Evolutionary conservation across 1,140 invertebrate species (phyloP), one percentile per base, ranked within the genome.

Genomic region (Arctopsyche grandis): DNA sequence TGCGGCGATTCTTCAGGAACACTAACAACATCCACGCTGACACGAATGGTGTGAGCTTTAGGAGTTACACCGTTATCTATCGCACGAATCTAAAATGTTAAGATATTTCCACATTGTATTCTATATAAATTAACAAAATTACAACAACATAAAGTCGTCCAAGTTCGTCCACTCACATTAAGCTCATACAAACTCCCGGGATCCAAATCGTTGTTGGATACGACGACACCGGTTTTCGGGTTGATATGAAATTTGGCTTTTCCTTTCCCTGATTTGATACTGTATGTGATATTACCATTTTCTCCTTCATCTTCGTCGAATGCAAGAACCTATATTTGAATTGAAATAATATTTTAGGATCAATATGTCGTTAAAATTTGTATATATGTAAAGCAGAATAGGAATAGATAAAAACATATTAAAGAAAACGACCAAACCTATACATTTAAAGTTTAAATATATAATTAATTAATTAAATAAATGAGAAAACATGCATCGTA

Each of bases 231-330:
- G 0, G 93, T 95, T n/a, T 89, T 89, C 0, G 91, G 91, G 86
- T 97, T 91, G 81, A 97, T 94, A 77, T 91, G 91, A 85, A 97
- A 97, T 84, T 91, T 93, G 29, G 91, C 91, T 83, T 92, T 92
- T 71, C 91, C 92, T 77, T 92, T 90, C 1, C 92, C 92, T 26
- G 91, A 92, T 84, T 94, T 94, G n/a, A 97, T 93, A 78, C 91
- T 92, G 88, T 96, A 97, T 29, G 91, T 90, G 75, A 98, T 90
- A 73, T 92, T 91, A 43, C 94, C 95, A 89, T 97, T 98, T 63
- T 90, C 90, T 1, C 94, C 96, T 70, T 90, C 89, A 86, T 98
- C 97, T 83, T 91, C 89, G 85, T 99, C 97, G 70, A 93, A 91
- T 3, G 96, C 96, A 44, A 95, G 89, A 69, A 97, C 95, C 94